Base-by-base conservation (phyloP, 2,888 invertebrate genomes). In the Imbricaverruca yamaguchii region DNA sequence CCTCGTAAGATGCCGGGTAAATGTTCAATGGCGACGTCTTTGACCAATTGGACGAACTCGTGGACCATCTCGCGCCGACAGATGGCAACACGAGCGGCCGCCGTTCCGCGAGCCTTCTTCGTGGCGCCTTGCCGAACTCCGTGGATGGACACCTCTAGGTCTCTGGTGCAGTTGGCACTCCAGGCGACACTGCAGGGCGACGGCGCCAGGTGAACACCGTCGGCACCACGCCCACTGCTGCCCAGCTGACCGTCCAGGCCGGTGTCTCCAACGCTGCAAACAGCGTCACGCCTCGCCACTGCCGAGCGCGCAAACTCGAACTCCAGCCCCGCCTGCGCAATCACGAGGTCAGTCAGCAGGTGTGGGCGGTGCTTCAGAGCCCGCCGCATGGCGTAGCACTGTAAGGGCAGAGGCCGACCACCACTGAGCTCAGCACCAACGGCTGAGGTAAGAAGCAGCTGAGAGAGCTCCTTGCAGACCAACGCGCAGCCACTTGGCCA, bases 401-500 rank as follows among this genome's bases (percentile, higher is more conserved):
- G 86, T 90, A 93, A 12, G 92, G 91, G 61, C 91, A 90, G 89
- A 82, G 90, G 81, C 92, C 93, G 86, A 97, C 91, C 81, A 92
- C 91, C 82, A 95, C 89, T 81, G 91, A 90, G 81, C 89, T 87
- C 0, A 97, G 88, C 86, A 91, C 92, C 85, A 97, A 90, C 18
- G 93, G 92, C 82, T 89, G 85, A 8, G 88, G 85, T 53, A 96
- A 87, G 56, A 96, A 86, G 83, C 91, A 87, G 83, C 91, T 91
- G 80, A 97, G 86, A 97, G 87, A 8, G 93, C 91, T 8, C 97
- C 97, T 89, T 90, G 96, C 56, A 95, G 86, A 0, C 97, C 97
- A 61, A 95, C 86, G 83, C 93, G 89, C 86, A 93, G 92, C 97
- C 97, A 98, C 85, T 92, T 92, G 6, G 95, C 92, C 21, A 98